Conservation (phyloP, 2,888 invertebrate species). For the Amiota minor region DNA sequence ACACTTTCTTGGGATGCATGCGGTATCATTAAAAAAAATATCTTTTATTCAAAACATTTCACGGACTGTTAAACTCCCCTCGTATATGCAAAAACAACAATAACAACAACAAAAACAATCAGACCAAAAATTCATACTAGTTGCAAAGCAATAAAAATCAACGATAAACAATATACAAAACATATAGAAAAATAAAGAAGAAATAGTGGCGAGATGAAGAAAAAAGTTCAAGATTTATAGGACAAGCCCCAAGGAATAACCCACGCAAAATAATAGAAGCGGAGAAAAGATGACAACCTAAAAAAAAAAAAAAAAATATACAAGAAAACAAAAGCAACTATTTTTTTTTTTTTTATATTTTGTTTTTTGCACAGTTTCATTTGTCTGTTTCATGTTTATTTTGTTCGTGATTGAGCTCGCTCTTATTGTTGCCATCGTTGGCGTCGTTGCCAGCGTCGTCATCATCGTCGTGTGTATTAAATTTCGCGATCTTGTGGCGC, state of each 20-base stretch:
- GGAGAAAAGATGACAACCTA: slow-evolving; percentile 17
- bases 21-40: too few relatives aligned
- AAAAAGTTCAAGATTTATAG: slow-evolving; percentile 52
- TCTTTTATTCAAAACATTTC: too few relatives aligned
- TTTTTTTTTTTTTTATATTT: background rate
- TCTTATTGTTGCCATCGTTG: background rate
- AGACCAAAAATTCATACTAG: slow-evolving; percentile 12
- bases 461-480: background rate
- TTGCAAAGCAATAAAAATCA: background rate
- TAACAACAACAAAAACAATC: slow-evolving; percentile 3
- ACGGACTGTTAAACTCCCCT: too few relatives aligned
- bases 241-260: slow-evolving; percentile 52
- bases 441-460: background rate
- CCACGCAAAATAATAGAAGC: slow-evolving; percentile 46
- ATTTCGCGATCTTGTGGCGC: slow-evolving; percentile 5
- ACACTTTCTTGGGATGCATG: too few relatives aligned
- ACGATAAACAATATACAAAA: slow-evolving; percentile 8
- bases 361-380: background rate
- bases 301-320: background rate
- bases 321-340: slow-evolving; percentile 39
- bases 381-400: background rate
- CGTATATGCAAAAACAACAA: background rate
- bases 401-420: background rate
- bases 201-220: background rate
- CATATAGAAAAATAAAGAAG: slow-evolving; percentile 11